Evolutionary conservation across 1,140 invertebrate species (phyloP), one percentile per base, ranked within the genome.

Genomic region (Zaprionus gabonicus): DNA sequence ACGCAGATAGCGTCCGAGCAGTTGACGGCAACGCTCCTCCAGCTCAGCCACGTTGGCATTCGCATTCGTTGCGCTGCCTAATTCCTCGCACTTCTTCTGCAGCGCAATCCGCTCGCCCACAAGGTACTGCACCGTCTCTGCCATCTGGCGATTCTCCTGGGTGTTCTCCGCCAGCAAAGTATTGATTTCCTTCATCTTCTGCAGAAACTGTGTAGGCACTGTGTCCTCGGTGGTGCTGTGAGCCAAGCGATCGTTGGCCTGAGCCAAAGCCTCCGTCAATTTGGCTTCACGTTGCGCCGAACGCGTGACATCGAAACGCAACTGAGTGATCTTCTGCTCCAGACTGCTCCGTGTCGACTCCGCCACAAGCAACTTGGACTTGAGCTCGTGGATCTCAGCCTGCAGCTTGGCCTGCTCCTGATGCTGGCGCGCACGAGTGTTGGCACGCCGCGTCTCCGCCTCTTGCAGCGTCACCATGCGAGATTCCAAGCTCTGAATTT

Each of bases 1-100:
- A 36, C 96, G 94, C 70, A 97, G 92, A 82, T 95, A 97, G 68
- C 96, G 96, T 1, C 95, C 95, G 82, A 97, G 96, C n/a, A 97
- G 93, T 79, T 96, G 94, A 57, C 96, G 94, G 44, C 95, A 93
- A 10, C 92, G 91, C 58, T 93, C 92, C 70, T 92, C 82, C 7
- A 93, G 69, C 62, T 93, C 91, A 0, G 56, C 41, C 15, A 85
- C 59, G n/a, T 82, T 79, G 7, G 74, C 70, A 20, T 80, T 80
- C 4, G 69, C 74, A 56, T 73, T 82, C 7, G 75, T 28, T 17
- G 75, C 78, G n/a, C 80, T 66, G 59, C 93, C 92, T 13, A 94
- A 76, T 51, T 93, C 88, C 65, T 91, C 76, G 66, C 93, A 92
- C 74, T 93, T 91, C 44, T 92, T 81, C 51, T 94, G 93, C 57